Evolutionary conservation across 2,797 vertebrate species (phyloP), one percentile per base, ranked within the genome.

Genomic region (Enteromius anoplus): DNA sequence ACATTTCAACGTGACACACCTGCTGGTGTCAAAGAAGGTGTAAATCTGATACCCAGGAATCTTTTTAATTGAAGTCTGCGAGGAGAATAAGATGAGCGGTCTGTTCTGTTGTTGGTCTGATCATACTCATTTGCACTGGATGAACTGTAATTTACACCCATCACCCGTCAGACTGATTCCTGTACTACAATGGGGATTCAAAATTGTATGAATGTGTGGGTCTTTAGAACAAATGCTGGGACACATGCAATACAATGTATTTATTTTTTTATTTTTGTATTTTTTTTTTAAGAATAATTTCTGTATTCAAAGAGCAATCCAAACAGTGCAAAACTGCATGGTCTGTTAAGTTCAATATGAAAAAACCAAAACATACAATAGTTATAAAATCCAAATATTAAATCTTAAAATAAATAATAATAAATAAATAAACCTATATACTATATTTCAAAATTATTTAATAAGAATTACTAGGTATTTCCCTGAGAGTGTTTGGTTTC

Each of bases 11-110:
- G 19, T 17, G 19, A 87, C 75, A 75, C 62, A 70, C 70, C 34
- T 85, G 80, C 82, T 84, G 47, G 42, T 73, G 45, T 37, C 37
- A 26, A 47, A 73, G 77, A 73, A 71, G 73, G 42, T 68, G 34
- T 26, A 40, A 53, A n/a, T 34, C 6, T 40, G 55, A 64, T 42
- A 32, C 66, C 69, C 64, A 60, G 73, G 79, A 75, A 75, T 80
- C 19, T 37, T 68, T 72, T 72, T 75, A 68, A 82, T 53, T 69
- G 73, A 80, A 40, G 53, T 70, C 32, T 45, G 83, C 5, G 23
- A 75, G 45, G 40, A 7, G 34, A 26, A 68, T 70, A 45, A 83
- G 76, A 85, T 51, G 51, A 85, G 62, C 23, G 40, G 58, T 69
- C 53, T 73, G 2, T 19, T 62, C 73, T 62, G 47, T n/a, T 45